phyloP scores from a whole-genome alignment of 2,888 invertebrate species.

The Eurois occulta region DNA sequence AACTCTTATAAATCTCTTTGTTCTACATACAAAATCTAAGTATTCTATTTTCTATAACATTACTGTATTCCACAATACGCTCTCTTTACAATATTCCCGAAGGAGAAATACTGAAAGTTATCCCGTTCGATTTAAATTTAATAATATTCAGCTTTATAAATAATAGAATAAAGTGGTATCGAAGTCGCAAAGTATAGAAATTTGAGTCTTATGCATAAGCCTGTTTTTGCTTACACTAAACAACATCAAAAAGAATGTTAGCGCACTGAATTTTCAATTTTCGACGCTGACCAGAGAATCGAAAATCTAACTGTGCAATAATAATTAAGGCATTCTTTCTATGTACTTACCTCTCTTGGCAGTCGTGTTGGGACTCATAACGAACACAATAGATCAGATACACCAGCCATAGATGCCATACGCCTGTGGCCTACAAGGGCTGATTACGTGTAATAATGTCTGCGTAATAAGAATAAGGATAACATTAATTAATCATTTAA shows the following conservation, averaged over 20 bases:
- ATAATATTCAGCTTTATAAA: background rate
- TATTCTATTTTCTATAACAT: background rate
- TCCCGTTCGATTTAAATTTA: conserved; percentile 13
- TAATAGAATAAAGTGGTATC: conserved; percentile 20
- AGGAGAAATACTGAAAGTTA: conserved; percentile 15
- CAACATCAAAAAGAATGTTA: background rate
- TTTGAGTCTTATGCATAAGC: background rate
- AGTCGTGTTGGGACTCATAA: background rate
- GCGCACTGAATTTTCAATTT: background rate
- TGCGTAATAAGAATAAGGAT: conserved; percentile 4
- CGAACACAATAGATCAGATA: conserved; percentile 4
- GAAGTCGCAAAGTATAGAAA: background rate
- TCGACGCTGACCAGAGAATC: background rate
- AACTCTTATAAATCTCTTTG: background rate
- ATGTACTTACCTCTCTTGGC: background rate
- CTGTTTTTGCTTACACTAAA: background rate
- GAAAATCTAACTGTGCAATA: background rate
- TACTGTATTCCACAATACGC: conserved; percentile 1
- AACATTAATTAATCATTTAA: conserved; percentile 12
- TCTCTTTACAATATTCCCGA: background rate
- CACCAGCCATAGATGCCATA: background rate
- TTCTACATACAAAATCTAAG: background rate
- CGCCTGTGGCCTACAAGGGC: background rate
- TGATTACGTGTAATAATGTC: conserved; percentile 13
- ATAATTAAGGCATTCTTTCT: background rate